Base-by-base conservation (phyloP, 2,888 invertebrate genomes). In the Drosophila neoperkinsi region DNA sequence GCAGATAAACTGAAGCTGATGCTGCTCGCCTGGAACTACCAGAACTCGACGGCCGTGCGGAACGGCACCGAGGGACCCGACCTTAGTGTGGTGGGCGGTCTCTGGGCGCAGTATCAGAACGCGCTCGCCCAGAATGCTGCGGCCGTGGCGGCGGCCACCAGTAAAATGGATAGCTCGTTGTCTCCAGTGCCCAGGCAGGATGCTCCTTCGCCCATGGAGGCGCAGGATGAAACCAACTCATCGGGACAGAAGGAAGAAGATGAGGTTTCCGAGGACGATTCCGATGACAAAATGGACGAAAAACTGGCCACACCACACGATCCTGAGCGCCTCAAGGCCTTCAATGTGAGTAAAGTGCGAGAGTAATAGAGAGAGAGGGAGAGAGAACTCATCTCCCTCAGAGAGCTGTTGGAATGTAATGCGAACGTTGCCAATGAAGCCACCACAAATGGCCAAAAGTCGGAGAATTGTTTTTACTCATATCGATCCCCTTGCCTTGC, bases 301-400 rank as follows among this genome's bases (percentile, higher is more conserved):
- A 97, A 97, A 82, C 69, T 92, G 79, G 82, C 91, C 65, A 88
- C 90, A n/a, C 94, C 96, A 71, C 96, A 97, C 86, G 98, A 99
- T 93, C 98, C 98, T 0, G 98, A 99, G 94, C 95, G 98, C 93
- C 96, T 98, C 80, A 98, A 98, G 94, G 98, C 98, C 78, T 98
- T 98, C 93, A 98, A 98, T 94, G 98, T 98, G 94, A 96, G 96
- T 94, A 65, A 69, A 75, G 81, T 66, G 68, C 71, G 71, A 60
- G 72, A 60, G 53, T 57, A 58, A 43, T 30, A 16, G 57, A 76
- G 66, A 66, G 16, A 50, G 50, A 71, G 75, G 53, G 70, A n/a
- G 63, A 67, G 63, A 53, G 59, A 55, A 46, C 21, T 34, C 25
- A 34, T 53, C 53, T 53, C 34, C 16, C 53, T 65, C 49, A 50